phyloP scores from a whole-genome alignment of 2,888 invertebrate genomes.

The Leucophenga montana region DNA sequence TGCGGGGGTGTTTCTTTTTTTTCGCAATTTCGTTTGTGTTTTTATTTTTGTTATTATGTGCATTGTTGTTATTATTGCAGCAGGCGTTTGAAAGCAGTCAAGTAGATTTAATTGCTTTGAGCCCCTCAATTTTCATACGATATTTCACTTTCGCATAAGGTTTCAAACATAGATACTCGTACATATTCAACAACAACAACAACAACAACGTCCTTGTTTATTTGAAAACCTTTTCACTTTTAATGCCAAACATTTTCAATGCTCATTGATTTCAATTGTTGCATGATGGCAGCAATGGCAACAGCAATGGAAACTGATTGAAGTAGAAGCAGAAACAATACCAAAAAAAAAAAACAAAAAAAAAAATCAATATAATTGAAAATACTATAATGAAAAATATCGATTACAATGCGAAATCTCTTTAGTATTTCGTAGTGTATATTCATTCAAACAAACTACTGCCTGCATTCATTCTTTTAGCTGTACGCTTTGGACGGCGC shows the following conservation, averaged over 20 bases:
- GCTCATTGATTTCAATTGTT: conserved; percentile 61
- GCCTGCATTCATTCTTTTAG: no score
- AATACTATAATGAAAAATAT: conserved; percentile 4
- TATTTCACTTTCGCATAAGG: conserved; percentile 3
- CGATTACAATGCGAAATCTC: conserved; percentile 21
- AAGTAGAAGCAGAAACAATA: no score
- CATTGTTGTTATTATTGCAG: no score
- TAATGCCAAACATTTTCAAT: conserved; percentile 25
- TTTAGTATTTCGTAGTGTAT: neutral
- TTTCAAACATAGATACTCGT: neutral
- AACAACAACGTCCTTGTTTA: conserved; percentile 6
- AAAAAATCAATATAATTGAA: conserved; percentile 5
- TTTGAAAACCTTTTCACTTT: neutral
- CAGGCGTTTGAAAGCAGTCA: conserved; percentile 47
- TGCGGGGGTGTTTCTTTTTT: conserved; percentile 18
- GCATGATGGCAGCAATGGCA: conserved; percentile 41
- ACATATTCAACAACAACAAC: conserved; percentile 28
- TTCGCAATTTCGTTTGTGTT: neutral
- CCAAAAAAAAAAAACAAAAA: conserved; percentile 1
- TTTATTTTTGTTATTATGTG: neutral
- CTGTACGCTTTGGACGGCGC: no score
- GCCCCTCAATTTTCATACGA: conserved; percentile 37
- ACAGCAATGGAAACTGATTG: no score
- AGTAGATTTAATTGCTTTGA: conserved; percentile 62
- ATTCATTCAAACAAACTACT: neutral